Evolutionary conservation across 2,113 vertebrate species (phyloP), one percentile per base, ranked within the genome.

Genomic region (Neolamprologus variostigma): DNA sequence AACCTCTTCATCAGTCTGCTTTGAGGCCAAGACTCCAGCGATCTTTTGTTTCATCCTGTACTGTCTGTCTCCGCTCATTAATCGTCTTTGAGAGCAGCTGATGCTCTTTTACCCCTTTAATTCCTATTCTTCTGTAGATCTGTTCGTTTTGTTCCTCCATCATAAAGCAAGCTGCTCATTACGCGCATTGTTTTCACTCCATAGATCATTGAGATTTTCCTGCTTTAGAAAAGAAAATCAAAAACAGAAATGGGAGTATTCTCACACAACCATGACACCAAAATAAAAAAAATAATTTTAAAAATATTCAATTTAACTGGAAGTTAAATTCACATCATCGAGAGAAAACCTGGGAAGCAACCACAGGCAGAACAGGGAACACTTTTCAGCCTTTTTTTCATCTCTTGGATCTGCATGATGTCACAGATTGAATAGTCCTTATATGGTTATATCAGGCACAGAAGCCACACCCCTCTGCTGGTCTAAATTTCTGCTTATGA

Each of bases 1-100:
- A 81, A 84, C 14, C 86, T 87, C 91, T 94, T 73, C 89, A 91
- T 94, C 90, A 93, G 86, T 80, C 81, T 73, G 51, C 85, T 85
- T 78, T 86, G 80, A 89, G 86, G 80, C 82, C 23, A 3, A 57
- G 85, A 71, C 91, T 80, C 90, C 83, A 53, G 37, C 68, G 31
- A 47, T 40, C 87, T 89, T 91, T 87, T 86, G 86, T 86, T 83
- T 89, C 11, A 66, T 50, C 51, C 54, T 35, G 17, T 9, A 11
- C 89, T 26, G 80, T 88, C 82, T 79, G 71, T 87, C 85, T 89
- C 19, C 7, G 85, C 90, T 86, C 83, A n/a, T 91, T 82, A 81
- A 66, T 6, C 40, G 31, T 76, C 84, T 80, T 16, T 81, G 91
- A 84, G 79, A 83, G 85, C 81, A 83, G 83, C 85, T 87, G 78